phyloP scores from a whole-genome alignment of 2,888 invertebrate genomes.

The Agelastica alni region DNA sequence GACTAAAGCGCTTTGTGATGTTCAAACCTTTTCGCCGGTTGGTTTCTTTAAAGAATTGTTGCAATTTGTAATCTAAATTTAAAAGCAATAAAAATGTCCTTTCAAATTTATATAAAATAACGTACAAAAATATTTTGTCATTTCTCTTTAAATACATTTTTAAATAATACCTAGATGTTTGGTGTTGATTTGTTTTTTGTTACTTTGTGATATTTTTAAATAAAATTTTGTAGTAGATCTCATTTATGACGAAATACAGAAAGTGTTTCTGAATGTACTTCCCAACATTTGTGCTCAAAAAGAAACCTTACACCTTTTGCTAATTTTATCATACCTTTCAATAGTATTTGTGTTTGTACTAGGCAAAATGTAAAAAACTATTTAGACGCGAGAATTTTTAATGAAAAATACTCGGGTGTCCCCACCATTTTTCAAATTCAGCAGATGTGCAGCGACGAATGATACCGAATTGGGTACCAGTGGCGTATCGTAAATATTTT shows the following conservation, averaged over 20 bases:
- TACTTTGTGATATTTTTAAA: slow-evolving; percentile 23
- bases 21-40: neutral
- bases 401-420: too few relatives aligned
- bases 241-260: slow-evolving; percentile 24
- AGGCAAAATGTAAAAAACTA: too few relatives aligned
- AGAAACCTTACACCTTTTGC: too few relatives aligned
- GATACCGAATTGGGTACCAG: too few relatives aligned
- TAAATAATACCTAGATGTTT: slow-evolving; percentile 22
- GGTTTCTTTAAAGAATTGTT: neutral
- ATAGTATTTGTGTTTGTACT: too few relatives aligned
- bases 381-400: too few relatives aligned
- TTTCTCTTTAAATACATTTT: slow-evolving; percentile 22
- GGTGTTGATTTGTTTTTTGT: slow-evolving; percentile 23
- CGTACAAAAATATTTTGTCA: slow-evolving; percentile 19
- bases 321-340: too few relatives aligned
- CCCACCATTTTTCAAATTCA: too few relatives aligned
- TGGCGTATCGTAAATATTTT: too few relatives aligned
- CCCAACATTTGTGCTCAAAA: too few relatives aligned
- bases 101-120: slow-evolving; percentile 22
- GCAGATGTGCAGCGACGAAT: too few relatives aligned
- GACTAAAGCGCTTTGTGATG: neutral
- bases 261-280: slow-evolving; percentile 19
- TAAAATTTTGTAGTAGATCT: slow-evolving; percentile 23
- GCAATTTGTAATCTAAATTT: slow-evolving; percentile 20
- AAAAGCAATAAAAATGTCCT: slow-evolving; percentile 22